phyloP scores from a whole-genome alignment of 2,888 invertebrate genomes.

The Trilocha varians region DNA sequence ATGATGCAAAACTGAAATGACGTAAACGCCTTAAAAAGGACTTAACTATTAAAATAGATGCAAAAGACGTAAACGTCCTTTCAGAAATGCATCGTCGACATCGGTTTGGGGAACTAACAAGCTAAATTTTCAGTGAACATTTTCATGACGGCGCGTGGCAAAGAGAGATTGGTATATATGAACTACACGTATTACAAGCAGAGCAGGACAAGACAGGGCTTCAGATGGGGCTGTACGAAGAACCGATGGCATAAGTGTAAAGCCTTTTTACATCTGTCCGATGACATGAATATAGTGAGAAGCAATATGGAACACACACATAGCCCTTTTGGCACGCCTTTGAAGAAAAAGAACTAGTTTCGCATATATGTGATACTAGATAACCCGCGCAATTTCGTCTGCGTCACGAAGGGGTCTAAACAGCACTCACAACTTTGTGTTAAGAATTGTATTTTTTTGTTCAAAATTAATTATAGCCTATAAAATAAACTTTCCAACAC shows the following conservation, averaged over 20 bases:
- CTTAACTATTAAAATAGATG: neutral
- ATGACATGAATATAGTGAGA: constrained; percentile 57
- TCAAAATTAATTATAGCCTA: no score
- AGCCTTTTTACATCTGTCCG: constrained; percentile 56
- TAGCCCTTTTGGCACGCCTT: constrained; percentile 28
- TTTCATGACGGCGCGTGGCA: constrained; percentile 63
- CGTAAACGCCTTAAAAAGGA: neutral
- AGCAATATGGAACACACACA: constrained; percentile 62
- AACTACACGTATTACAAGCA: constrained; percentile 65
- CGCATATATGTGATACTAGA: no score
- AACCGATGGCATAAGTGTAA: constrained; percentile 64
- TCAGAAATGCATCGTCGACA: neutral
- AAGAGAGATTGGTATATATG: constrained; percentile 52
- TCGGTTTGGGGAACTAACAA: neutral
- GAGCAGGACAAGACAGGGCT: constrained; percentile 49
- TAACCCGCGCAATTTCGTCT: no score
- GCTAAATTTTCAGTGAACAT: constrained; percentile 57
- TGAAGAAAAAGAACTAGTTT: constrained; percentile 3
- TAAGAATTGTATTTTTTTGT: no score
- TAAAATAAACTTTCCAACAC: no score
- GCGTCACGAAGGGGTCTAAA: no score
- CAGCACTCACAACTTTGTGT: no score
- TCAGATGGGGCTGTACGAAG: constrained; percentile 66
- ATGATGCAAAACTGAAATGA: no score
- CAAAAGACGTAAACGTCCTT: neutral